Evolutionary conservation across 2,797 vertebrate genomes (phyloP).

Genomic region (Mus minutoides): DNA sequence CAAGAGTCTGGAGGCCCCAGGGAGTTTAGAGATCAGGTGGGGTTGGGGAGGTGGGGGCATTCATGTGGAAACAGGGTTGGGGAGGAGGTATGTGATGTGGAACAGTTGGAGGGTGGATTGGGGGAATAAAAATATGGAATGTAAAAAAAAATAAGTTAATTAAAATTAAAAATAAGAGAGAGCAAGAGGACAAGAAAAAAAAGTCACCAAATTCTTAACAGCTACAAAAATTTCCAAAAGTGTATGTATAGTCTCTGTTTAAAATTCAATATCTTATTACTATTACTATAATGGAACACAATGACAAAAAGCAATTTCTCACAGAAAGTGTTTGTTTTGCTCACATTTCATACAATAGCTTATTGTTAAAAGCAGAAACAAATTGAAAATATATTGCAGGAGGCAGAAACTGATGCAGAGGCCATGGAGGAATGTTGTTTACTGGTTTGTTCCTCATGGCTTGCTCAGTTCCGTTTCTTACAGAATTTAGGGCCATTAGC

Average conservation of each 20-base stretch:
- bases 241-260: not conserved
- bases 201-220: not conserved
- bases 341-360: not conserved
- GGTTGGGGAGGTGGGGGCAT: no score
- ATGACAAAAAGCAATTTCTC: not conserved
- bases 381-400: not conserved
- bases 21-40: no score
- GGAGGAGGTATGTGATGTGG: no score
- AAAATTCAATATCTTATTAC: not conserved
- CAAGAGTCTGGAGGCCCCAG: no score
- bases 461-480: not conserved
- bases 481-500: not conserved
- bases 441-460: not conserved
- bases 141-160: no score
- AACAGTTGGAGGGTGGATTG: no score
- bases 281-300: not conserved
- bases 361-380: not conserved
- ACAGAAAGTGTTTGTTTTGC: not conserved
- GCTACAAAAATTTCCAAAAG: not conserved
- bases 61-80: no score
- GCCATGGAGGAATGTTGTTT: not conserved
- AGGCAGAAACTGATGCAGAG: not conserved
- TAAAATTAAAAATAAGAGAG: no score
- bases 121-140: no score
- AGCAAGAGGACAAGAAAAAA: no score